Conservation (phyloP, 2,888 invertebrate species). For the Eristalinus sepulchralis region DNA sequence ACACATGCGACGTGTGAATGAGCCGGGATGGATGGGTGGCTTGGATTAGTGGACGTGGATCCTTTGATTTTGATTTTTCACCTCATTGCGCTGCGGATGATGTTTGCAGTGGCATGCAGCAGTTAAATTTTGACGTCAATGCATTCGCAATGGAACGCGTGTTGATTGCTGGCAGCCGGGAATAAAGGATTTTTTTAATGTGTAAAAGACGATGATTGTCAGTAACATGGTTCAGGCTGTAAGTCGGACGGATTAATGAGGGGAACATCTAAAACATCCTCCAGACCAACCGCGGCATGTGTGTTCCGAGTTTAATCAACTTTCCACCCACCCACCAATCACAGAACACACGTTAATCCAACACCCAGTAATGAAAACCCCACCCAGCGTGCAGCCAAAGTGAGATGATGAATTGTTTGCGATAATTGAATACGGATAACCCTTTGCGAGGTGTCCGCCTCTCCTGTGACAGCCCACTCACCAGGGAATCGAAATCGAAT, state of each 20-base stretch:
- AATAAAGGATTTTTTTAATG: too few relatives aligned
- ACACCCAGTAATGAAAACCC: background rate
- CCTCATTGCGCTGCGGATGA: background rate
- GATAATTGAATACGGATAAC: slow-evolving; percentile 15
- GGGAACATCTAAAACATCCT: too few relatives aligned
- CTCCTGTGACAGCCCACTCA: background rate
- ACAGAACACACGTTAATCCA: background rate
- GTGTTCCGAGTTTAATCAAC: too few relatives aligned
- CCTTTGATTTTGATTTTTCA: background rate
- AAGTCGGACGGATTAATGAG: too few relatives aligned
- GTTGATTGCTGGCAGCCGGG: too few relatives aligned
- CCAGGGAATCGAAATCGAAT: background rate
- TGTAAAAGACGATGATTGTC: too few relatives aligned
- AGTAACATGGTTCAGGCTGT: too few relatives aligned
- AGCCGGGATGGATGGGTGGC: background rate
- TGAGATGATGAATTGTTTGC: slow-evolving; percentile 13
- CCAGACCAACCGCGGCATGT: too few relatives aligned
- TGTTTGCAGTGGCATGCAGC: too few relatives aligned
- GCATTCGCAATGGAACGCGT: too few relatives aligned
- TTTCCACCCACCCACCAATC: background rate
- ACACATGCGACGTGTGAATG: background rate
- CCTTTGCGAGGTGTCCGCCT: background rate
- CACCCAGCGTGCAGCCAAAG: background rate
- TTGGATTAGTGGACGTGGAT: background rate
- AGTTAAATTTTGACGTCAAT: too few relatives aligned